Evolutionary conservation across 2,113 vertebrate species (phyloP).

Genomic region (Scalopus aquaticus): DNA sequence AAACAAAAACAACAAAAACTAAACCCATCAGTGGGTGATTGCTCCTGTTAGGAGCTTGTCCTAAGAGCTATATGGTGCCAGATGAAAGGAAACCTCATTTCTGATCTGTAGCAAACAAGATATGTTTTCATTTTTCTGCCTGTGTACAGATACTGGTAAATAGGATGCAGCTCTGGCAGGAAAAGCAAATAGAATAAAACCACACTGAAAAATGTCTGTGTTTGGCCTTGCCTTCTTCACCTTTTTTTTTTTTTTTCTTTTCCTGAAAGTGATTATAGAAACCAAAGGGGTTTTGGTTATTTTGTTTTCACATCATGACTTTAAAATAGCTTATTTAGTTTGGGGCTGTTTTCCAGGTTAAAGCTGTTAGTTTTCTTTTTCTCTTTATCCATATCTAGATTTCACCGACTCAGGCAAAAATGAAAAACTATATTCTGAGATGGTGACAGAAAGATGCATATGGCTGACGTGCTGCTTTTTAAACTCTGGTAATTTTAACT

Average conservation of each 20-base stretch:
- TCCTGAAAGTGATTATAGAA: conserved; percentile 53
- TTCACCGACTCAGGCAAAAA: conserved; percentile 28
- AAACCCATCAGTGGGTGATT: not conserved
- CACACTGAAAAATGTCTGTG: not conserved
- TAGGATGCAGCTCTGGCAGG: conserved; percentile 20
- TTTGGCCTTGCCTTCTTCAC: conserved; percentile 25
- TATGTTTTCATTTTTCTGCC: conserved; percentile 71
- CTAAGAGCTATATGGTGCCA: conserved; percentile 39
- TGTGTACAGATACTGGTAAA: conserved; percentile 50
- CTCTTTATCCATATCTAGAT: not conserved
- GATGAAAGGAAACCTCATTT: conserved; percentile 71
- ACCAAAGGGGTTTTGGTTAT: conserved; percentile 18
- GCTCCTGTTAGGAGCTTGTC: conserved; percentile 57
- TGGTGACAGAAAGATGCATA: conserved; percentile 41
- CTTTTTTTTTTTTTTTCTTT: not conserved
- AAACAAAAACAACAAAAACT: conserved; percentile 18
- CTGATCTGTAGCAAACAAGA: conserved; percentile 63
- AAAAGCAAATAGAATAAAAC: conserved; percentile 51
- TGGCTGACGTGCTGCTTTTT: conserved; percentile 53
- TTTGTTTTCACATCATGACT: not conserved
- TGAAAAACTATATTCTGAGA: not conserved
- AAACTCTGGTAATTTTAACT: conserved; percentile 68
- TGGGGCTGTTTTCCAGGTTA: not conserved
- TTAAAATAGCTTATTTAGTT: conserved; percentile 3
- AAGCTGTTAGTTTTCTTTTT: not conserved